Evolutionary conservation across 1,140 invertebrate species (phyloP).

Genomic region (Scaptomyza montana): DNA sequence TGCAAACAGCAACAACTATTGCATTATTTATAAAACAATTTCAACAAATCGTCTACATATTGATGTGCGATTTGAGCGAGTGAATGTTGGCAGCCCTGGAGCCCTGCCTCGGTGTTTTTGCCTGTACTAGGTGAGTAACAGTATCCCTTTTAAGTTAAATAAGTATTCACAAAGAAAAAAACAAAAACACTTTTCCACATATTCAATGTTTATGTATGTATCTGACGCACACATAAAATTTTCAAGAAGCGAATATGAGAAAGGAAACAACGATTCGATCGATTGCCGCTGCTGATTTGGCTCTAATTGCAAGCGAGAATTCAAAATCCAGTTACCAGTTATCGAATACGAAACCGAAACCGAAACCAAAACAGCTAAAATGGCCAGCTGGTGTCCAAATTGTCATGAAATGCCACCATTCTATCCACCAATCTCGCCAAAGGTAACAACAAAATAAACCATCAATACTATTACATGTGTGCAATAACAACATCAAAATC

Average conservation of each 20-base stretch:
- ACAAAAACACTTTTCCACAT: conserved; percentile 30
- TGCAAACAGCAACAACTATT: conserved; percentile 16
- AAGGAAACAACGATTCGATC: conserved; percentile 44
- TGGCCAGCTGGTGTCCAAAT: conserved; percentile 82
- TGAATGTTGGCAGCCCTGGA: conserved; percentile 84
- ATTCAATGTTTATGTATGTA: neutral
- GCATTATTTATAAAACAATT: conserved; percentile 5
- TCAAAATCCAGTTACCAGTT: conserved; percentile 3
- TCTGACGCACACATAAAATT: conserved; percentile 31
- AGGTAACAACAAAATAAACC: conserved; percentile 66
- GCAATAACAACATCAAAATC: conserved; percentile 12
- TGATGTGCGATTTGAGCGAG: conserved; percentile 76
- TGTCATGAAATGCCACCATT: conserved; percentile 76
- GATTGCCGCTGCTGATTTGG: conserved; percentile 42
- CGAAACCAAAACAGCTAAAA: conserved; percentile 45
- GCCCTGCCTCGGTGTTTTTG: conserved; percentile 84
- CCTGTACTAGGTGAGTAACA: conserved; percentile 83
- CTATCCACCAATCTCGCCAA: conserved; percentile 71
- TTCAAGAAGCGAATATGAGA: conserved; percentile 69
- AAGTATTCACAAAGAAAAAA: conserved; percentile 6
- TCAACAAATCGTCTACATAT: conserved; percentile 74
- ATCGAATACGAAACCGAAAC: conserved; percentile 11
- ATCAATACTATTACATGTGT: conserved; percentile 45
- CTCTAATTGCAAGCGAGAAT: conserved; percentile 44
- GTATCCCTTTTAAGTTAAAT: neutral